Conservation (phyloP, 2,113 vertebrate genomes). For the Zingel zingel region DNA sequence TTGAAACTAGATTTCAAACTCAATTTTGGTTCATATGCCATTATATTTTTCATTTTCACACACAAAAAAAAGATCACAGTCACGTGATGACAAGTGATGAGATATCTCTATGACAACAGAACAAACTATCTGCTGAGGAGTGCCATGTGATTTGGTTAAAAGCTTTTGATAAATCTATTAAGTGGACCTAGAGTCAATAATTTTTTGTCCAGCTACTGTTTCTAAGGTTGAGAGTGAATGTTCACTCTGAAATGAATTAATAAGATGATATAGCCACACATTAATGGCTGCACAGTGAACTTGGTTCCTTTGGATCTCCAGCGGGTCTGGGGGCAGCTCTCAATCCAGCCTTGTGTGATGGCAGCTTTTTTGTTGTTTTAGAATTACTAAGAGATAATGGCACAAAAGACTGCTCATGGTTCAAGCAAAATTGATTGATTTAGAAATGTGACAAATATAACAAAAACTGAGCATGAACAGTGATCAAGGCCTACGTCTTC, state of each 20-base stretch:
- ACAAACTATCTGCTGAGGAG: neutral
- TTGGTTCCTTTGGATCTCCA: neutral
- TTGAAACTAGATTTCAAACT: too few relatives aligned
- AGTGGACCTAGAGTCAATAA: neutral
- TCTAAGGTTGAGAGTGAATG: neutral
- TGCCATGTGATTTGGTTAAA: neutral
- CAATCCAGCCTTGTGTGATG: neutral
- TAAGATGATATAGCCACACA: constrained; percentile 1
- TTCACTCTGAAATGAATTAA: neutral
- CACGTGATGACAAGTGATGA: neutral
- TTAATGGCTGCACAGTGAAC: neutral
- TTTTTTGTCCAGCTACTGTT: neutral
- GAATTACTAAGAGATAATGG: neutral
- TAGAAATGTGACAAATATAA: neutral
- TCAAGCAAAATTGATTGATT: neutral
- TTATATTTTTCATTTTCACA: neutral
- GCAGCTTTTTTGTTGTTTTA: neutral
- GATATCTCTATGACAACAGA: neutral
- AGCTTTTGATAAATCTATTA: neutral
- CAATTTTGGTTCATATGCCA: too few relatives aligned
- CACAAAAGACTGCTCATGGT: neutral
- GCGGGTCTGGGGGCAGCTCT: neutral
- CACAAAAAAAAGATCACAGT: too few relatives aligned
- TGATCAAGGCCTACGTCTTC: neutral
- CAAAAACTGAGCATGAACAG: neutral